Evolutionary conservation across 2,888 invertebrate genomes (phyloP), one percentile per base, ranked within the genome.

Genomic region (Halictus quadricinctus): DNA sequence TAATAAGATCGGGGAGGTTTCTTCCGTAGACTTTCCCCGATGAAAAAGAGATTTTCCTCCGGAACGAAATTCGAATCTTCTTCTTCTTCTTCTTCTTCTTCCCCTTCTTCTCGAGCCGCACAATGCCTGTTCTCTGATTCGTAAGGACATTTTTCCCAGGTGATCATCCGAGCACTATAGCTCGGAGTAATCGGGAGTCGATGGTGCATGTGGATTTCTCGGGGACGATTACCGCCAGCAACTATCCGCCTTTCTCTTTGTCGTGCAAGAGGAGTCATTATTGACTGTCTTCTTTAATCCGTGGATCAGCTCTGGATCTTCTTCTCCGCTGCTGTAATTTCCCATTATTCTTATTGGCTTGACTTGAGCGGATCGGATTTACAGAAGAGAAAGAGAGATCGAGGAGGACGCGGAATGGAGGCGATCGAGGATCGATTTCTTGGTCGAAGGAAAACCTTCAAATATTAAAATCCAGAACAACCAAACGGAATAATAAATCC

Each of bases 91-190:
- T 72, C 72, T 48, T 43, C 41, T 43, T 43, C 1, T 60, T 72
- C 54, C 21, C 48, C 41, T 43, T 43, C 1, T 60, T 72, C 54
- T 54, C 48, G 36, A 36, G 18, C 66, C 36, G 25, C 41, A 79
- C 72, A 79, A 79, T 64, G 58, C 29, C 64, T 54, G 72, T 48
- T n/a, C 72, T 46, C 36, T 36, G 60, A 72, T 73, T 79, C 43
- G 41, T 78, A 15, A 21, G 72, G 41, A 50, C 69, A 72, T 58
- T 78, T 72, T 29, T 72, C 46, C 25, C 12, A 43, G n/a, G 29
- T 5, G 77, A 70, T 77, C 77, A 15, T 72, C 29, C 70, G 41
- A 6, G 25, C 10, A 13, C 25, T 25, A 25, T 13, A 25, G 60
- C 25, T 12, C 25, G 0, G 1, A 25, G 58, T 12, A 25, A 25